Evolutionary conservation across 1,140 invertebrate species (phyloP), one percentile per base, ranked within the genome.

Genomic region (Drosophila sulfurigaster): DNA sequence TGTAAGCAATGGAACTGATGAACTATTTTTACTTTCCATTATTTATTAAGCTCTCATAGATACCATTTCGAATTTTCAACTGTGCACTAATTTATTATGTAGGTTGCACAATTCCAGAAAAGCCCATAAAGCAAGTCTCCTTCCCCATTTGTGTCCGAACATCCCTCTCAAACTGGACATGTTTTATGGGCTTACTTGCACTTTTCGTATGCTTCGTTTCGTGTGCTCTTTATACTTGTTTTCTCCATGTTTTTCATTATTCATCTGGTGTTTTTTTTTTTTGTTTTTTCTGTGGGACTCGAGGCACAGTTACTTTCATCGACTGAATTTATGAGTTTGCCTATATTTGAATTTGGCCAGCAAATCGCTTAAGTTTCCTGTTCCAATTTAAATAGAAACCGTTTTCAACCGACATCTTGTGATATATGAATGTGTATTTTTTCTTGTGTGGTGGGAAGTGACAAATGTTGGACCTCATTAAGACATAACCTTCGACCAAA

Each of bases 331-430:
- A 35, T 51, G 49, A 62, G 30, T 62, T 67, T 58, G 32, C 68
- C 74, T 79, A 74, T 74, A 41, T 65, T 46, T 57, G 77, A 20
- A 41, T 38, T 41, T 35, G 32, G 54, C 13, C 15, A 38, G 69
- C 62, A 54, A 59, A 82, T 79, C 65, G 68, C 68, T 82, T 83
- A 64, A 79, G 83, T 82, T 82, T 82, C 81, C 81, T 82, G 81
- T 72, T 78, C 65, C 71, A 79, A 64, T 79, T 79, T 78, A 3
- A 38, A 35, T 46, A 46, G 32, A 49, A 46, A 62, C 43, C 43
- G 28, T 49, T 63, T 48, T 6, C 48, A 64, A 52, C 30, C 8
- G 28, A 58, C 54, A 15, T 1, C 35, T 16, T 38, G 16, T 57
- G 54, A 57, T 41, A 41, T 15, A 57, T 35, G 46, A 15, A 57